phyloP scores from a whole-genome alignment of 2,888 invertebrate species.

The Synanthedon andrenaeformis region DNA sequence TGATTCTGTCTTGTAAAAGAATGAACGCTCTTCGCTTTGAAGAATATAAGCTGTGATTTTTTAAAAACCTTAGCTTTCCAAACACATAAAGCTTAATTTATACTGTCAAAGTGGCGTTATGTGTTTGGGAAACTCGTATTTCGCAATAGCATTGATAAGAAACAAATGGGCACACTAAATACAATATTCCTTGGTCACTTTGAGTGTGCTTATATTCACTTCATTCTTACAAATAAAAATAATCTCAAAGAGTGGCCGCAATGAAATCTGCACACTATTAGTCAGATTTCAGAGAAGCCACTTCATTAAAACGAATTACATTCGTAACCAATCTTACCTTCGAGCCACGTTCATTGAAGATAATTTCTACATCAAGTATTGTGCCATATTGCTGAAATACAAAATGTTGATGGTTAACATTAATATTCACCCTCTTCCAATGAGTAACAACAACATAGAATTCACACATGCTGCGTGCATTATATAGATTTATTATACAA shows the following conservation, averaged over 20 bases:
- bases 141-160: too few species aligned
- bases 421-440: conserved; percentile 8
- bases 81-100: too few species aligned
- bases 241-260: conserved; percentile 22
- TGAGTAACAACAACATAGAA: conserved; percentile 11
- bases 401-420: conserved; percentile 43
- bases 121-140: too few species aligned
- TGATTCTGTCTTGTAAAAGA: too few species aligned
- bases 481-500: background rate
- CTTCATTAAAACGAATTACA: conserved; percentile 5
- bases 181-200: too few species aligned
- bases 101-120: too few species aligned
- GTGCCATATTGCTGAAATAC: conserved; percentile 95
- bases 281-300: conserved; percentile 30
- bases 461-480: conserved; percentile 23
- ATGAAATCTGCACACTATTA: conserved; percentile 28
- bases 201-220: conserved; percentile 3
- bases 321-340: conserved; percentile 84
- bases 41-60: too few species aligned
- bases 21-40: too few species aligned
- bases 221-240: conserved; percentile 1
- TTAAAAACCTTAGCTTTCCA: too few species aligned
- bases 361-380: conserved; percentile 99
- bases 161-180: too few species aligned
- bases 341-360: conserved; percentile 99